A percentile compares a stretch with the other conserved stretches of the same genome.
These are phyloP conservation scores for Eurosta solidaginis DNA, from an alignment of 1,140 invertebrate species.

Conservation along the genomic window DNA sequence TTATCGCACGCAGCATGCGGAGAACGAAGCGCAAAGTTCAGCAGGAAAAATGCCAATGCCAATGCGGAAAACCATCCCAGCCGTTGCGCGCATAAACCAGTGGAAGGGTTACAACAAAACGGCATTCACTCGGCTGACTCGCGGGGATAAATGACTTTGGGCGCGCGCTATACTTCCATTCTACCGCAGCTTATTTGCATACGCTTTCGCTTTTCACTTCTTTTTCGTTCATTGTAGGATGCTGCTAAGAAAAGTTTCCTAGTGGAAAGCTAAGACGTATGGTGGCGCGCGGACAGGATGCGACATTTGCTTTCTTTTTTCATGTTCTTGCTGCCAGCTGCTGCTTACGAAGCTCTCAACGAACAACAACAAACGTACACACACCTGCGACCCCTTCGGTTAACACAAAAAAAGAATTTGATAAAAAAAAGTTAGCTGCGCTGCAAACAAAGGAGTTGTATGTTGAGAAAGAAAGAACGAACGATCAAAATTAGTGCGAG, in stretches of 20 bases:
- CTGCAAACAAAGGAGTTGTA: no score
- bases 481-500: neutral
- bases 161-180: neutral
- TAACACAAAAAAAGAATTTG: neutral
- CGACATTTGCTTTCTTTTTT: neutral
- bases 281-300: constrained; percentile 33
- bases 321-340: neutral
- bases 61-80: neutral
- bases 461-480: neutral
- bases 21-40: no score
- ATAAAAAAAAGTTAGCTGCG: no score
- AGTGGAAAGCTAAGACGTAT: no score
- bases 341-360: neutral
- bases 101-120: neutral
- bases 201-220: constrained; percentile 56
- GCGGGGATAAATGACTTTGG: neutral
- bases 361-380: constrained; percentile 12
- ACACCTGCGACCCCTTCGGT: constrained; percentile 33
- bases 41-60: constrained; percentile 8
- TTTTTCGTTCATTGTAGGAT: neutral
- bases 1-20: no score
- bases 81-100: neutral
- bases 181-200: constrained; percentile 51
- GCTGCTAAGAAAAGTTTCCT: constrained; percentile 43
- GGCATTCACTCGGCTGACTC: neutral